Percentiles rank a stretch among this genome's conserved stretches.
Evolutionary conservation across 2,797 vertebrate species (phyloP).

Genomic region (Helostoma temminkii): DNA sequence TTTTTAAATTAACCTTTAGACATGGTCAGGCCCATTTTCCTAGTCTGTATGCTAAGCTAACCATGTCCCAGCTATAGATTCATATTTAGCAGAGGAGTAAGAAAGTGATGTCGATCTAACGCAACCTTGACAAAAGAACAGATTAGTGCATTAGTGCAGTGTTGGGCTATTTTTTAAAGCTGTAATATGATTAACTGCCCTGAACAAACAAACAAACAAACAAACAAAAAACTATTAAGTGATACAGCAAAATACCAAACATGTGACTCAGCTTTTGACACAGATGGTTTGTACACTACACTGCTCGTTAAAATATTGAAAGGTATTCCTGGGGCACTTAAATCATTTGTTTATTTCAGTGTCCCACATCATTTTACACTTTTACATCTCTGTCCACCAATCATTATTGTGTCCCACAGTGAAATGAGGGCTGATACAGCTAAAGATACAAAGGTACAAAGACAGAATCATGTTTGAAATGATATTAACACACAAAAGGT

Average conservation of each 20-base stretch:
- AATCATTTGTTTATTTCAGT: not conserved
- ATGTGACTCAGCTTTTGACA: not conserved
- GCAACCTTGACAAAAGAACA: not conserved
- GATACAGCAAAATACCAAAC: not conserved
- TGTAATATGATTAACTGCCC: too few species aligned
- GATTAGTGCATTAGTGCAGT: not conserved
- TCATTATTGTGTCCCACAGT: not conserved
- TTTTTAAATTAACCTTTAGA: not conserved
- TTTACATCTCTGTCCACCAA: not conserved
- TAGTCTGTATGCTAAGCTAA: constrained; percentile 11
- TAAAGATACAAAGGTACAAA: not conserved
- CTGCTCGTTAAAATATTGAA: not conserved
- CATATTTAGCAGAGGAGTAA: not conserved
- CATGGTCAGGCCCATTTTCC: not conserved
- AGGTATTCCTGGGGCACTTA: not conserved
- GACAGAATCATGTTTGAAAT: not conserved
- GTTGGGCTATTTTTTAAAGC: constrained; percentile 8
- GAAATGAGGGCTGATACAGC: not conserved
- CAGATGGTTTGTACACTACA: not conserved
- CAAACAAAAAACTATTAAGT: too few species aligned
- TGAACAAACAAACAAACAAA: not conserved
- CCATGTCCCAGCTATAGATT: not conserved
- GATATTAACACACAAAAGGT: constrained; percentile 4
- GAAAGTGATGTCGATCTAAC: not conserved
- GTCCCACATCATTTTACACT: not conserved